phyloP scores from a whole-genome alignment of 2,888 invertebrate species.

The Himalopsyche japonica region DNA sequence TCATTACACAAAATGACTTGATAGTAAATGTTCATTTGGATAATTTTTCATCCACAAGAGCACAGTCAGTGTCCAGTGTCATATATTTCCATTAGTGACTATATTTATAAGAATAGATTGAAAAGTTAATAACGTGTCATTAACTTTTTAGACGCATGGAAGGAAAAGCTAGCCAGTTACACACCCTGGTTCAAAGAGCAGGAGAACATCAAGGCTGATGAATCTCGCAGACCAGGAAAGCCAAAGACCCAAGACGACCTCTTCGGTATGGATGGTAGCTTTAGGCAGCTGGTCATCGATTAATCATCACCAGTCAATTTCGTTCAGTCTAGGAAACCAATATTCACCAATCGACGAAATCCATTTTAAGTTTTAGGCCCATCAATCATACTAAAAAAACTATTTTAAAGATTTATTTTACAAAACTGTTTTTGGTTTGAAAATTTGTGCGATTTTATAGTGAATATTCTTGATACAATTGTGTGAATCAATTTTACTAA shows the following conservation, averaged over 20 bases:
- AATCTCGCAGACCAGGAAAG: constrained; percentile 79
- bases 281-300: constrained; percentile 82
- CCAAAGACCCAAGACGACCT: constrained; percentile 85
- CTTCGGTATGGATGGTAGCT: constrained; percentile 88
- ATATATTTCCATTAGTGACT: too few species aligned
- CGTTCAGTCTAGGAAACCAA: constrained; percentile 11
- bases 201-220: constrained; percentile 77
- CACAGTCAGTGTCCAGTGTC: too few species aligned
- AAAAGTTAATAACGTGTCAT: background rate
- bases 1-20: too few species aligned
- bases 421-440: too few species aligned
- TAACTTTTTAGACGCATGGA: constrained; percentile 67
- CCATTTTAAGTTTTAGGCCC: background rate
- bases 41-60: too few species aligned
- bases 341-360: background rate
- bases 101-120: too few species aligned
- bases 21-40: too few species aligned
- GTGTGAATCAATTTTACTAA: too few species aligned
- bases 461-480: too few species aligned
- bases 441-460: too few species aligned
- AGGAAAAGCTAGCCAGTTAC: constrained; percentile 76
- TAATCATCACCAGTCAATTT: constrained; percentile 48
- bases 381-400: too few species aligned
- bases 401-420: too few species aligned
- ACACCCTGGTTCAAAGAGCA: constrained; percentile 81